Evolutionary conservation across 1,140 invertebrate species (phyloP), one percentile per base, ranked within the genome.

Genomic region (Anoplolepis gracilipes): DNA sequence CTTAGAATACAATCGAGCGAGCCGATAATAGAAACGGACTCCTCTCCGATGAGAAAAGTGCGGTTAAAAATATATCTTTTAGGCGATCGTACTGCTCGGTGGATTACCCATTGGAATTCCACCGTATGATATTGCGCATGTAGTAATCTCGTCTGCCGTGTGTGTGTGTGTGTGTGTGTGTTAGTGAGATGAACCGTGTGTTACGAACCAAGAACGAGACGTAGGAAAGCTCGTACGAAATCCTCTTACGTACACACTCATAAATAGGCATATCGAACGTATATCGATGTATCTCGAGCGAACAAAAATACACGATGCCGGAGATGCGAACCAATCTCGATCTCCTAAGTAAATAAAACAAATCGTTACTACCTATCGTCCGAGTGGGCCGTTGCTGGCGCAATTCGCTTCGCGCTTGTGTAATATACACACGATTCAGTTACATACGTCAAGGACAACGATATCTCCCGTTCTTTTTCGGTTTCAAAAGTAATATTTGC

Each of bases 261-360:
- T 73, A 81, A 36, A 49, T 86, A 22, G 33, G 6, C 33, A 67
- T 77, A 67, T 62, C 73, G 53, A 49, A 59, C 46, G 28, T 36
- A 77, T 77, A 76, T 78, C 62, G 62, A 64, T 30, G 49, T 42
- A 85, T 67, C 39, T 42, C 75, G n/a, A 19, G 42, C 70, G 81
- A 84, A 82, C 76, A 42, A 85, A 85, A 85, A 85, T 85, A 79
- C 76, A 85, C 84, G 64, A 61, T 25, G 64, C 49, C 36, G 42
- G 55, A 49, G 25, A 49, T 49, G 13, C 25, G 79, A 84, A 78
- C 75, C 85, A 87, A 88, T 77, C 86, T 85, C 53, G 55, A 62
- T 59, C 65, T 30, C 25, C 49, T 67, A 49, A 64, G 46, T 78
- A 78, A 78, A 88, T 87, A 88, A 78, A 88, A 53, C 28, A 85